Evolutionary conservation across 2,113 vertebrate genomes (phyloP), one percentile per base, ranked within the genome.

Genomic region (Hylia prasina): DNA sequence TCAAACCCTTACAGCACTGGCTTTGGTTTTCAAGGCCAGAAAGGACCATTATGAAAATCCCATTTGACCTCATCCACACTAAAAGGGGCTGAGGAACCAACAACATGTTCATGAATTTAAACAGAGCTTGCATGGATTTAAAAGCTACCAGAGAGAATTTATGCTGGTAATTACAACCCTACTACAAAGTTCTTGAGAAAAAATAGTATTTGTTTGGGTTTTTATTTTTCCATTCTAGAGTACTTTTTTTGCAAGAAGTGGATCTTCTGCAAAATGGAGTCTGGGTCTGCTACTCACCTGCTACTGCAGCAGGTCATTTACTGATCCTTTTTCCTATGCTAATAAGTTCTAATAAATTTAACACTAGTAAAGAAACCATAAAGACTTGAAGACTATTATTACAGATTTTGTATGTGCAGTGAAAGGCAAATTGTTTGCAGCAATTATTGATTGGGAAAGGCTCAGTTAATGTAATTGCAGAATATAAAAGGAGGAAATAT

Each of bases 361-460:
- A 83, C 86, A 82, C 44, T 72, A 65, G 80, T 81, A 78, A 96
- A 89, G 86, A 87, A 94, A 93, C 61, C 57, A 78, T 71, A 72
- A 95, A 82, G 82, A 42, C 53, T 81, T 68, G 82, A 93, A 56
- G 53, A 83, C 28, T 58, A 20, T 68, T 75, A 90, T 65, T 87
- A 89, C 65, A 65, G 70, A 79, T 90, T 85, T 91, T 73, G 48
- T 73, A 45, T 39, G 42, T 75, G 61, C 80, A 77, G 53, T 57
- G 86, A 84, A 96, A 97, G 87, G 68, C 81, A 90, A 96, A 95
- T 71, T 90, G 93, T 96, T 96, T 86, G 77, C 65, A 90, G 72
- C 56, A 33, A 64, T 94, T 90, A 84, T 96, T 20, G 50, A 82
- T 71, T 19, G 4, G 58, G 51, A 81, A 91, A 90, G 35, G 70